Percentiles rank a stretch among this genome's conserved stretches.
Evolutionary conservation across 2,797 vertebrate genomes (phyloP).

Genomic region (Danio albolineatus): DNA sequence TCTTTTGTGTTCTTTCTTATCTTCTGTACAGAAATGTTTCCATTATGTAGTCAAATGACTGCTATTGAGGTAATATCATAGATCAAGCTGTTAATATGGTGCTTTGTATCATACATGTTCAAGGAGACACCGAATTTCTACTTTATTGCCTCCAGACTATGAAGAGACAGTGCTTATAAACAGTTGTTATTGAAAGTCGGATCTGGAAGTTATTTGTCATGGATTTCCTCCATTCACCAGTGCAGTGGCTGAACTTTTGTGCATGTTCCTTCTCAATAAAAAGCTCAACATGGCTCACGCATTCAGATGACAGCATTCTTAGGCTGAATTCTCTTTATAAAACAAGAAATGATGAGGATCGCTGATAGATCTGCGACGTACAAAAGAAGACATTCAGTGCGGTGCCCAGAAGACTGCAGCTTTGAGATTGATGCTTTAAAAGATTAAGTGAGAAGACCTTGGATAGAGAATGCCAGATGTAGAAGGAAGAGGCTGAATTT

Average conservation of each 20-base stretch:
- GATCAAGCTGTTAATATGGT: background rate
- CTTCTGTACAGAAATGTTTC: background rate
- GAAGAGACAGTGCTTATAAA: background rate
- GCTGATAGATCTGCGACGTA: background rate
- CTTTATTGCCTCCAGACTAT: background rate
- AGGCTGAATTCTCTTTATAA: background rate
- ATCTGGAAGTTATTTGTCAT: background rate
- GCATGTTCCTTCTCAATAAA: background rate
- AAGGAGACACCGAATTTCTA: background rate
- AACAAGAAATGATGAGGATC: background rate
- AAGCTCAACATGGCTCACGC: background rate
- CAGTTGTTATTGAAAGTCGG: background rate
- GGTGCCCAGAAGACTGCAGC: background rate
- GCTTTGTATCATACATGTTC: background rate
- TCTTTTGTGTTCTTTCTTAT: background rate
- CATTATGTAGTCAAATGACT: background rate
- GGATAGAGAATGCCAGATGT: background rate
- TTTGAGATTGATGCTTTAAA: background rate
- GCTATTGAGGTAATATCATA: background rate
- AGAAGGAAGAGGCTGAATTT: background rate
- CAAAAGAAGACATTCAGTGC: background rate
- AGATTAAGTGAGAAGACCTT: slow-evolving; percentile 4
- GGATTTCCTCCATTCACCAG: background rate
- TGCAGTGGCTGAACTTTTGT: background rate
- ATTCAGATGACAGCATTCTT: background rate